Conservation (phyloP, 2,113 vertebrate species). For the Cyanoderma ruficeps region DNA sequence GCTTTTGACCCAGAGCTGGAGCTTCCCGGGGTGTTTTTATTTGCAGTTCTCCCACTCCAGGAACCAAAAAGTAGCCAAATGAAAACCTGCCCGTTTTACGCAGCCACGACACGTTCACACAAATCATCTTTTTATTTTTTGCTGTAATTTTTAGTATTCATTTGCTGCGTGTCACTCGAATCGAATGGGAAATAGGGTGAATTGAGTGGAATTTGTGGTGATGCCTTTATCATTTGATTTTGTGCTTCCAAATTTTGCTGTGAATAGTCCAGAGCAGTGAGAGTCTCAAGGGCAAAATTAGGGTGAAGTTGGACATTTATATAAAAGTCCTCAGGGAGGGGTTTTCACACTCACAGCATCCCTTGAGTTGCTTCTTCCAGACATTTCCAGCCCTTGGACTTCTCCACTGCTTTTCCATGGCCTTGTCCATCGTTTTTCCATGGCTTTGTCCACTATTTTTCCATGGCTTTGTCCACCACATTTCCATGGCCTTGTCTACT, state of each 20-base stretch:
- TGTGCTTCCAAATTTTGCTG: neutral
- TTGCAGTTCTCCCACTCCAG: neutral
- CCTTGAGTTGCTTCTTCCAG: neutral
- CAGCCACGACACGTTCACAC: fast-evolving
- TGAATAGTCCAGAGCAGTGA: neutral
- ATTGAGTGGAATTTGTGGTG: neutral
- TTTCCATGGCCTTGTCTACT: neutral
- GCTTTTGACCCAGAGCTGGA: constrained; percentile 21
- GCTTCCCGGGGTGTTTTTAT: neutral
- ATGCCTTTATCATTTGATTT: neutral
- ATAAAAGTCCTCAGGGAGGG: neutral
- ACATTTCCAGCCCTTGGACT: neutral
- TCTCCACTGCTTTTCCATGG: neutral
- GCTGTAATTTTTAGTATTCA: neutral
- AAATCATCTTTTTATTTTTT: neutral
- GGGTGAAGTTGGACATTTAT: neutral
- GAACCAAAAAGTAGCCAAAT: neutral
- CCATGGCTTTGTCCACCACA: neutral
- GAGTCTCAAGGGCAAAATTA: neutral
- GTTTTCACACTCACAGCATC: neutral
- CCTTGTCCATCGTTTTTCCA: neutral
- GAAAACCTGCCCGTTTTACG: neutral
- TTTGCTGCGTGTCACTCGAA: neutral
- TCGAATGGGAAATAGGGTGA: neutral
- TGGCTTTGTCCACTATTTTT: neutral